Evolutionary conservation across 1,140 invertebrate genomes (phyloP).

Genomic region (Andricus grossulariae): DNA sequence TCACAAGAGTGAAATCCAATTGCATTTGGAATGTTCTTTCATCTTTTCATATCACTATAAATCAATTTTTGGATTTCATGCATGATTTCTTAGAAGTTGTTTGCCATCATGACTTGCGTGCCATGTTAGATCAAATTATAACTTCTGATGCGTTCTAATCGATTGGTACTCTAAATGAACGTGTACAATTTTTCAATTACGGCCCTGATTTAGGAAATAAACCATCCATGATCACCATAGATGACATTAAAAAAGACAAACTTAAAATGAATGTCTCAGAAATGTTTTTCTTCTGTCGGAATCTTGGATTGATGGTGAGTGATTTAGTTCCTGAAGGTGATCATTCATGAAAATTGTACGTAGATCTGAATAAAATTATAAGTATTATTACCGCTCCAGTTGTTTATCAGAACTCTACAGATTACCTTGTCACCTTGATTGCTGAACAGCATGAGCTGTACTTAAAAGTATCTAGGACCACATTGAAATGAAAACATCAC

Average conservation of each 20-base stretch:
- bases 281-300: conserved; percentile 38
- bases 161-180: conserved; percentile 36
- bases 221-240: conserved; percentile 27
- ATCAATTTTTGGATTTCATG: conserved; percentile 42
- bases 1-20: not conserved
- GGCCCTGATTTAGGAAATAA: conserved; percentile 28
- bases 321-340: conserved; percentile 43
- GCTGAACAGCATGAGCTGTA: conserved; percentile 44
- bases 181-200: conserved; percentile 40
- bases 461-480: conserved; percentile 39
- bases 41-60: conserved; percentile 22
- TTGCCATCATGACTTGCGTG: conserved; percentile 34
- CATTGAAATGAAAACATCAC: conserved; percentile 49
- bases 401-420: conserved; percentile 12
- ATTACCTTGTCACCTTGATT: conserved; percentile 36
- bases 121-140: conserved; percentile 36
- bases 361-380: conserved; percentile 43
- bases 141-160: conserved; percentile 35
- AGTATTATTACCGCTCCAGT: conserved; percentile 34
- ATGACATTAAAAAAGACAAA: conserved; percentile 29
- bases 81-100: conserved; percentile 45
- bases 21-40: conserved; percentile 10
- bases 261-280: conserved; percentile 43
- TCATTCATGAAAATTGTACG: conserved; percentile 42
- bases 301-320: conserved; percentile 49